These are phyloP conservation scores for Macaria notata DNA, from an alignment of 2,888 invertebrate species.

Conservation along the genomic window DNA sequence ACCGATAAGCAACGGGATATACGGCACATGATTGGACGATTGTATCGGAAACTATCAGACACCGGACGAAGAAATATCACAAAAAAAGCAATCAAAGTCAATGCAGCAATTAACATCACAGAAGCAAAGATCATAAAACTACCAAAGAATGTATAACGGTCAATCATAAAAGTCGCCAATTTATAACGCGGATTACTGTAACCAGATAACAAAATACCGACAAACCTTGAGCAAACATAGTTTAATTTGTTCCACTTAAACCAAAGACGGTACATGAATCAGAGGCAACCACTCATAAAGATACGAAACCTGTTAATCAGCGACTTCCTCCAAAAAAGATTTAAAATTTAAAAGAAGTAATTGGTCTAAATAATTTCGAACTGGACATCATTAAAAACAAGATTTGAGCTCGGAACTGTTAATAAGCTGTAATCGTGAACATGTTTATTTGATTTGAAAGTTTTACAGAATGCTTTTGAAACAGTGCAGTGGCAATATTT, in stretches of 20 bases:
- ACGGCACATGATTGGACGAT: background rate
- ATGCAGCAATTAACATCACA: no score
- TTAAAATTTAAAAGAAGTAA: constrained; percentile 58
- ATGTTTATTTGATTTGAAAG: constrained; percentile 30
- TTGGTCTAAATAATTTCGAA: constrained; percentile 53
- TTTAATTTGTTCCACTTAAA: constrained; percentile 47
- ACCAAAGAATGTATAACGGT: no score
- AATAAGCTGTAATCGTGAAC: constrained; percentile 24
- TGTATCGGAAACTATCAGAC: background rate
- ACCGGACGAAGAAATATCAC: background rate
- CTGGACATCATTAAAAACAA: constrained; percentile 52
- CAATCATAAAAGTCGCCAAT: no score
- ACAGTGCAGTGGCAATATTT: no score
- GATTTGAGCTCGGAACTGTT: constrained; percentile 39
- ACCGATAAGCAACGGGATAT: constrained; percentile 1
- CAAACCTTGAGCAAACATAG: constrained; percentile 26
- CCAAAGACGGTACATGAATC: constrained; percentile 51
- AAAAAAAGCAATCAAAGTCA: background rate
- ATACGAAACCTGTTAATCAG: constrained; percentile 67
- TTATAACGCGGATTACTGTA: no score
- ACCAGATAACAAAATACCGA: constrained; percentile 11
- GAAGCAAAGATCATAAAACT: no score
- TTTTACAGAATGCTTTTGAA: constrained; percentile 23
- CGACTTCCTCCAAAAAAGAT: constrained; percentile 61
- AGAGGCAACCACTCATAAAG: constrained; percentile 52